Evolutionary conservation across 2,113 vertebrate genomes (phyloP).

Genomic region (Anser cygnoides): DNA sequence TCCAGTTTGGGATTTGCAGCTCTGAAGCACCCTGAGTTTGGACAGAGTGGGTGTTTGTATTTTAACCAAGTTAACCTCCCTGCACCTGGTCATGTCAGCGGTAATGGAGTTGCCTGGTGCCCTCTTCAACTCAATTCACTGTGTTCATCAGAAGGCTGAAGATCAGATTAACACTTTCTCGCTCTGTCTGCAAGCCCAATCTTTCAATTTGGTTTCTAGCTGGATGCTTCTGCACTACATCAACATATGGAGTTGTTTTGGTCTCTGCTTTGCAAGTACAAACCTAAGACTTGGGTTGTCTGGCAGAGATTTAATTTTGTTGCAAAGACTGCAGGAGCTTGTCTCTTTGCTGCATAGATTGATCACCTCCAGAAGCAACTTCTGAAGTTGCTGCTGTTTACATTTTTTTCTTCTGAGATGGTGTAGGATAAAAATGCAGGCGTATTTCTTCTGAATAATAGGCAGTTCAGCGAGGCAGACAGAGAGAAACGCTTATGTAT

Average conservation of each 20-base stretch:
- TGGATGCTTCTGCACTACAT: slow-evolving; percentile 25
- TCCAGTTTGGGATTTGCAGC: not conserved
- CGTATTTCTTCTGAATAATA: slow-evolving; percentile 26
- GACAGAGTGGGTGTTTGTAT: not conserved
- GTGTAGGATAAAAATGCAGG: slow-evolving; percentile 26
- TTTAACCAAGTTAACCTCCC: slow-evolving; percentile 42
- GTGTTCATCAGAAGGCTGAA: slow-evolving; percentile 1
- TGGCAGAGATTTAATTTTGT: slow-evolving; percentile 44
- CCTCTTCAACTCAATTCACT: slow-evolving; percentile 35
- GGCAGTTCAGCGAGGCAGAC: not conserved
- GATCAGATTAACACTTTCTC: slow-evolving; percentile 47
- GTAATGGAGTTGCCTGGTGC: slow-evolving; percentile 44
- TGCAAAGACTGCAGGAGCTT: slow-evolving; percentile 29
- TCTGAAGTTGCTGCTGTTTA: slow-evolving; percentile 51
- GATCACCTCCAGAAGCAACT: slow-evolving; percentile 20
- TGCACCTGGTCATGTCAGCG: not conserved
- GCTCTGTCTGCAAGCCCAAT: not conserved
- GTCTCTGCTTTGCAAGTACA: slow-evolving; percentile 38
- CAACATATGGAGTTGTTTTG: not conserved
- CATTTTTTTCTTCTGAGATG: slow-evolving; percentile 42
- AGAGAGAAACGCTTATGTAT: not conserved
- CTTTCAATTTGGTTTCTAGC: slow-evolving; percentile 15
- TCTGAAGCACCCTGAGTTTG: not conserved
- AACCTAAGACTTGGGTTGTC: slow-evolving; percentile 15
- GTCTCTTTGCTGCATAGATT: slow-evolving; percentile 32